A percentile compares a stretch with the other conserved stretches of the same genome.
Evolutionary conservation across 2,113 vertebrate species (phyloP).

Genomic region (cat (Felis catus)): DNA sequence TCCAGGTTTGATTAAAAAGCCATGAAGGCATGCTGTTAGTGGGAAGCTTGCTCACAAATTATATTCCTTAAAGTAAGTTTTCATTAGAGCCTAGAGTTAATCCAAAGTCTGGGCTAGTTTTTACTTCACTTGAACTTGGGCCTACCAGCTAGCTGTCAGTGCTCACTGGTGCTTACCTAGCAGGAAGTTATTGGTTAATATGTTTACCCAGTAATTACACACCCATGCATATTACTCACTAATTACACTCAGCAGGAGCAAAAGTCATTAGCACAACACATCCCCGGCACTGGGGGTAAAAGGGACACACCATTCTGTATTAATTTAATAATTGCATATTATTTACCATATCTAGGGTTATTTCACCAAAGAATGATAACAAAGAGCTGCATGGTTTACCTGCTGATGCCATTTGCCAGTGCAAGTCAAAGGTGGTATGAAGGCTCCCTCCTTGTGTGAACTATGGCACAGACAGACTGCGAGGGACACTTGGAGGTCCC

Average conservation of each 20-base stretch:
- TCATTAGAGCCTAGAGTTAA: neutral
- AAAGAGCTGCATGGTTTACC: neutral
- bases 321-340: slow-evolving; percentile 59
- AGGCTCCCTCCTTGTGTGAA: neutral
- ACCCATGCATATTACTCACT: slow-evolving; percentile 64
- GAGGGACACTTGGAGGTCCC: neutral
- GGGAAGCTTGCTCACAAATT: neutral
- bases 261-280: slow-evolving; percentile 68
- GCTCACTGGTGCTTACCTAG: slow-evolving; percentile 54
- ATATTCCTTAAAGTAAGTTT: slow-evolving; percentile 14
- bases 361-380: neutral
- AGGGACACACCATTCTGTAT: neutral
- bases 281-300: slow-evolving; percentile 3
- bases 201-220: slow-evolving; percentile 69
- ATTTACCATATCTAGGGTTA: slow-evolving; percentile 9
- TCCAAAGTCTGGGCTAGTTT: neutral
- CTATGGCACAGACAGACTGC: neutral
- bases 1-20: neutral
- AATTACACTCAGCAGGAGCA: slow-evolving; percentile 70
- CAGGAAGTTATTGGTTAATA: slow-evolving; percentile 72
- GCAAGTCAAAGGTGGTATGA: neutral
- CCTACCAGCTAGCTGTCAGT: slow-evolving; percentile 47
- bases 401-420: neutral
- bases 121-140: slow-evolving; percentile 14
- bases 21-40: neutral